Evolutionary conservation across 2,797 vertebrate species (phyloP), one percentile per base, ranked within the genome.

Genomic region (Thaleichthys pacificus): DNA sequence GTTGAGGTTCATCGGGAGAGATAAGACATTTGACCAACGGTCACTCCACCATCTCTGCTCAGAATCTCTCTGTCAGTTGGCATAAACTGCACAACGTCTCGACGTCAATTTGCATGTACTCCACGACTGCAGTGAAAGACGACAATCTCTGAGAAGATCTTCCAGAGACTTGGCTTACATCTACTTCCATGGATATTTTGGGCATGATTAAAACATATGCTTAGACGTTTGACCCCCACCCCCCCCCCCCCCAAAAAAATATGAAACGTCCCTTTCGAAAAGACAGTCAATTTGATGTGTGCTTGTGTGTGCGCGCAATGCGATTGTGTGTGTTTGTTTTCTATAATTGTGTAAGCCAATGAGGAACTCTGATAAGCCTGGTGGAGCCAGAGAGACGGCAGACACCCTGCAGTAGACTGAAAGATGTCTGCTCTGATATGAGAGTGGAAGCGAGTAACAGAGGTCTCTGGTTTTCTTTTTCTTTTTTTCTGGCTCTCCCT

Each of bases 371-470:
- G 92, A 93, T 93, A 92, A 93, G 91, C 89, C 84, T 66, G 1
- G 72, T 91, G 92, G 91, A 93, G 92, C 93, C 93, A 93, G 92
- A 91, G 32, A 35, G 32, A 35, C 91, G 21, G 87, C 85, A 91
- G 89, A 89, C 90, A 88, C 87, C 35, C 71, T 77, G 61, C 73
- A 76, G 75, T 71, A 76, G 70, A 76, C 74, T 89, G 88, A 84
- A 85, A 89, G 93, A 93, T 93, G 91, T 89, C 88, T 86, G 86
- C 79, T 21, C 82, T 87, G 92, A 93, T 94, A 94, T 82, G 82
- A 80, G 83, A 77, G 35, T 68, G 61, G 72, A 76, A 83, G 79
- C 84, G 84, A 76, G 75, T 73, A 70, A 74, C 68, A 83, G 77
- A 75, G 71, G 56, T 32, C 72, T 78, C 73, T 79, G 63, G 22